Evolutionary conservation across 2,113 vertebrate species (phyloP).

Genomic region (Gasterosteus nipponicus): DNA sequence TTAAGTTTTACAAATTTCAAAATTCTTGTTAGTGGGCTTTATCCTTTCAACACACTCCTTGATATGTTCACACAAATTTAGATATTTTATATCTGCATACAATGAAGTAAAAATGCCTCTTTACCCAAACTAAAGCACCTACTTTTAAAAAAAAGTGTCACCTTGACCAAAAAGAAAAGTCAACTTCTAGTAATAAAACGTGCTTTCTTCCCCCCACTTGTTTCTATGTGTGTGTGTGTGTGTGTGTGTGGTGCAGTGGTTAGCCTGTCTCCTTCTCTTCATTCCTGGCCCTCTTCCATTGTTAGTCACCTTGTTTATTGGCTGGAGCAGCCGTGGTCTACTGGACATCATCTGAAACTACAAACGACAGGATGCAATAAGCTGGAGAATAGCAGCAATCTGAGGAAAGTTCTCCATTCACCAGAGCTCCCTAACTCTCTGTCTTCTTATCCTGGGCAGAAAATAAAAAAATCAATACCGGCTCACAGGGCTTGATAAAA

Average conservation of each 20-base stretch:
- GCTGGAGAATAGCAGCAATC: slow-evolving; percentile 95
- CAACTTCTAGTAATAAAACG: slow-evolving; percentile 54
- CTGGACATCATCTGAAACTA: slow-evolving; percentile 97
- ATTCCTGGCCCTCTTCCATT: slow-evolving; percentile 84
- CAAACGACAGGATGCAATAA: slow-evolving; percentile 99
- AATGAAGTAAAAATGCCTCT: not conserved
- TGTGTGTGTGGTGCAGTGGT: slow-evolving; percentile 47
- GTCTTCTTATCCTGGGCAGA: slow-evolving; percentile 99
- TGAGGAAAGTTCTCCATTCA: slow-evolving; percentile 98
- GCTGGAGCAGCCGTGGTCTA: slow-evolving; percentile 90
- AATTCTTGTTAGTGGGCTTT: not conserved
- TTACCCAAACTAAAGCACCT: not conserved
- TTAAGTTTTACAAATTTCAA: no score
- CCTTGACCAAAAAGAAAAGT: slow-evolving; percentile 26
- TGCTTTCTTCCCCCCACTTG: slow-evolving; percentile 57
- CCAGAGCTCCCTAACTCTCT: slow-evolving; percentile 96
- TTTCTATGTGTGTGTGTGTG: slow-evolving; percentile 67
- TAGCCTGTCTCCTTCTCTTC: slow-evolving; percentile 81
- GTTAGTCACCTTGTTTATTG: slow-evolving; percentile 94
- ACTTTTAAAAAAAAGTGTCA: slow-evolving; percentile 17
- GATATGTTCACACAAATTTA: not conserved
- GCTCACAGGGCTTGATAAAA: slow-evolving; percentile 96
- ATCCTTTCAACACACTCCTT: not conserved
- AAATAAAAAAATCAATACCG: slow-evolving; percentile 99
- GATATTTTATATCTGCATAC: not conserved